Evolutionary conservation across 2,797 vertebrate species (phyloP), one percentile per base, ranked within the genome.

Genomic region (Tokudaia muenninki): DNA sequence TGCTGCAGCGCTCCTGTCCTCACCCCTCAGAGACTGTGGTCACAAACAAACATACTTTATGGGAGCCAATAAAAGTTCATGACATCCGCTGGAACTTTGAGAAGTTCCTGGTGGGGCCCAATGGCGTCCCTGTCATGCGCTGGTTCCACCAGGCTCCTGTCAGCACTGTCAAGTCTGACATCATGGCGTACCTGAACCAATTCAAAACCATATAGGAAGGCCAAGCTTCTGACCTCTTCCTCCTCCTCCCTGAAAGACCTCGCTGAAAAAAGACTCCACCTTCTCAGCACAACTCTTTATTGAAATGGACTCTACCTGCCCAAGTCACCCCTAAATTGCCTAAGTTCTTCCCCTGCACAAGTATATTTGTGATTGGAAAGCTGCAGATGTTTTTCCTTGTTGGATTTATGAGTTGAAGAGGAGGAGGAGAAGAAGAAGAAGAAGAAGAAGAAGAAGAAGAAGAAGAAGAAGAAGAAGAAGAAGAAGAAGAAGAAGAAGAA

Each of bases 21-120:
- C 99, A 99, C 0, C 99, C 99, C 21, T 98, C 99, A 0, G 99
- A 99, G 52, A 97, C 96, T 91, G 98, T 99, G 1, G 99, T 99
- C 3, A 97, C 98, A 91, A 90, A 98, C 13, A 90, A 55, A 21
- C 97, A 96, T 87, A 97, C 99, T 92, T 99, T 99, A 98, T 99
- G 99, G 99, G 98, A 99, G 2, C 99, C 99, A 16, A 10, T 99
- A 55, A 99, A 98, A 97, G 89, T 98, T 94, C 99, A 93, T 0
- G 99, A 99, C 98, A 98, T 99, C 98, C 99, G 99, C 98, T 99
- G 99, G 99, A 99, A 99, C 98, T 99, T 99, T 0, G 99, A 99
- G 96, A 99, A 99, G 98, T 99, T 99, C 96, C 98, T 99, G 94
- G 99, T 99, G 94, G 99, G 99, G 16, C 98, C 99, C 0, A 95